Evolutionary conservation across 1,140 invertebrate genomes (phyloP), one percentile per base, ranked within the genome.

Genomic region (Bombus turneri): DNA sequence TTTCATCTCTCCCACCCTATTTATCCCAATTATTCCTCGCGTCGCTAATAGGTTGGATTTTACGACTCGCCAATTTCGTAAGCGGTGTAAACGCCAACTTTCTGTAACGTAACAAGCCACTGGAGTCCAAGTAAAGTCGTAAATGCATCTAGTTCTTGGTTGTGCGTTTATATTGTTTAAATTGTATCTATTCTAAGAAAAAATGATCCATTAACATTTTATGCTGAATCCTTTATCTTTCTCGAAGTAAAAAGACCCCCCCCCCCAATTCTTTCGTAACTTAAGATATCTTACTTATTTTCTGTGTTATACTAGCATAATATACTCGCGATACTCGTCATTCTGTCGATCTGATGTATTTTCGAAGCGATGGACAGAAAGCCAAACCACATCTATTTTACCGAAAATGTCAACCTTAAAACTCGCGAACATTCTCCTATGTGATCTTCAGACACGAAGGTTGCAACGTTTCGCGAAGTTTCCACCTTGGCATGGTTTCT

Each of bases 401-500:
- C 25, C 28, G 15, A 47, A 47, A 5, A 47, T n/a, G n/a, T 74
- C 15, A 15, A 4, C 72, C 71, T 15, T 43, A 31, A 47, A 31
- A 31, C 9, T n/a, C 28, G 39, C 13, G 34, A 59, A 59, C 28
- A 22, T 57, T 80, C 68, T 28, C 2, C 37, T 25, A 69, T n/a
- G 41, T 74, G 57, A 75, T 64, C 83, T 85, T 79, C 86, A 75
- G 62, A 43, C 57, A 76, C 64, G 86, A 88, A 91, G 90, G 88
- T 87, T 87, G 87, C 72, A 74, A 34, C 62, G 47, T 71, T 66
- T 82, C 66, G 53, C 59, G 31, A 88, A 87, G 73, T 84, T 86
- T 86, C 88, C 89, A 94, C 93, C 93, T 94, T 94, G 92, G 92
- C 93, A 94, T 91, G 88, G 73, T 91, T 93, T 92, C 81, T 75